phyloP scores from a whole-genome alignment of 1,140 invertebrate genomes.

The Hyles euphorbiae region DNA sequence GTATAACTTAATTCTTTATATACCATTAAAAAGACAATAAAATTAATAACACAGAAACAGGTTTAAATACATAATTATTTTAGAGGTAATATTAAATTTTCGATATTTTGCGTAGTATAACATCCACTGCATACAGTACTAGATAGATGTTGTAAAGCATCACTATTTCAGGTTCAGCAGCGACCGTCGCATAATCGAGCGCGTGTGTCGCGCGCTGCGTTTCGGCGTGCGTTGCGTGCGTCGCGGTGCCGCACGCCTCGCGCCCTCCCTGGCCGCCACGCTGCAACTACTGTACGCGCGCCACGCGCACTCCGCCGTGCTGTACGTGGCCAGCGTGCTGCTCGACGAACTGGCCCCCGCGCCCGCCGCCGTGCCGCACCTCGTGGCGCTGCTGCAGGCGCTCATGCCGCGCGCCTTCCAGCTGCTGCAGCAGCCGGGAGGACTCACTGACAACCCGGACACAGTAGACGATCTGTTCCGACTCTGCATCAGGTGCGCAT shows the following conservation, averaged over 20 bases:
- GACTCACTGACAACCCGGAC: constrained; percentile 94
- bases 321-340: constrained; percentile 96
- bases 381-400: constrained; percentile 91
- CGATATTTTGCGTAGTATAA: too few species aligned
- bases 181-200: constrained; percentile 93
- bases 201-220: constrained; percentile 91
- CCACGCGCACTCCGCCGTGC: constrained; percentile 94
- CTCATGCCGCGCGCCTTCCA: constrained; percentile 91
- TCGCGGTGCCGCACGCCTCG: constrained; percentile 83
- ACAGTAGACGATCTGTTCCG: constrained; percentile 98
- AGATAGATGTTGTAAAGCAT: too few species aligned
- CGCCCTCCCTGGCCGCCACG: constrained; percentile 82
- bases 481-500: constrained; percentile 79
- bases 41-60: too few species aligned
- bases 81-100: too few species aligned
- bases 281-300: constrained; percentile 91
- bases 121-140: too few species aligned
- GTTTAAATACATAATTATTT: too few species aligned
- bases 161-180: constrained; percentile 88
- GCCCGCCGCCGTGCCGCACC: constrained; percentile 80
- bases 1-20: too few species aligned
- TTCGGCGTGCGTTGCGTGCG: constrained; percentile 93
- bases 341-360: constrained; percentile 94
- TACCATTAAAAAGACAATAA: too few species aligned
- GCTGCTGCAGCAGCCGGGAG: constrained; percentile 80